Evolutionary conservation across 2,113 vertebrate genomes (phyloP), one percentile per base, ranked within the genome.

Genomic region (Brachyhypopomus occidentalis): DNA sequence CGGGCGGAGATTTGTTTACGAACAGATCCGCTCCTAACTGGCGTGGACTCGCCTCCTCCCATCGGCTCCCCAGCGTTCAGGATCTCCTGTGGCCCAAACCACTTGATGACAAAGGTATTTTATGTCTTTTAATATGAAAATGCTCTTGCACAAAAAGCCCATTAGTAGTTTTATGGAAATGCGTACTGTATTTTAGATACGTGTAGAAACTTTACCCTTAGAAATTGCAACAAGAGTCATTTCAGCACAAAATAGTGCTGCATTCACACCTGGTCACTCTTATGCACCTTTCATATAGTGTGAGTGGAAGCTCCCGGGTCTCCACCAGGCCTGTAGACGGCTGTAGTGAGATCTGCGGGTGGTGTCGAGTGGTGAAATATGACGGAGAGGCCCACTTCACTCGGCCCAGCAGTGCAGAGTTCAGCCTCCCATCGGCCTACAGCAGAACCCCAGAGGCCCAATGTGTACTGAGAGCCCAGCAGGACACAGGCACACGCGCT

Each of bases 261-360:
- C 41, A 36, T 11, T 17, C 76, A 69, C 25, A 16, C 63, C 27
- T 8, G 45, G 2, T 55, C 34, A 64, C 22, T 72, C 22, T 41
- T 41, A 52, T 36, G 72, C 56, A 78, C 41, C 64, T 27, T 36
- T 69, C 64, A 69, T n/a, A 30, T 1, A 36, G 16, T 1, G 77
- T 72, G 25, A 14, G 55, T 36, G 41, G 34, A 48, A 48, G 38
- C 14, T 71, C 56, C 48, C 64, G 9, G n/a, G 6, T 20, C 34
- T 81, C 34, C 36, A 22, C 38, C 41, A 59, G 66, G 75, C 75
- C 62, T 73, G 78, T 75, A 80, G 73, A 83, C 81, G 75, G 38
- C 48, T 23, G 74, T 78, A 83, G 64, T 59, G 78, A 75, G 70
- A 81, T 71, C 81, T 77, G 64, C 60, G 72, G 74, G n/a, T n/a